Percentiles rank a stretch among this genome's conserved stretches.
These are phyloP conservation scores for Sycophaga agraensis DNA, from an alignment of 1,140 invertebrate species.

Conservation along the genomic window DNA sequence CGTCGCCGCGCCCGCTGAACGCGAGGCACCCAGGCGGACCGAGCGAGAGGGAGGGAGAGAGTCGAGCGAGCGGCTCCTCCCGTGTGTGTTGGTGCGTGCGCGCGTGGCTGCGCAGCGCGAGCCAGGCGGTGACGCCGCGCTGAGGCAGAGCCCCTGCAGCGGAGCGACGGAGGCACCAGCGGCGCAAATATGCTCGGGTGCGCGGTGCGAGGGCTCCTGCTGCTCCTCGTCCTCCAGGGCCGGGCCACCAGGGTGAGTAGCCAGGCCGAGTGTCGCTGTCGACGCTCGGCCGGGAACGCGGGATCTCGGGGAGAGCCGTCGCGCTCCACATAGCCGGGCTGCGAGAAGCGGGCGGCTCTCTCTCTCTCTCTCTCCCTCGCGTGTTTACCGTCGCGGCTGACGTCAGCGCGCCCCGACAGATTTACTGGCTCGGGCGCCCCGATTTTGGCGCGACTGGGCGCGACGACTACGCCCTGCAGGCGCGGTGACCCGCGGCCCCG, in stretches of 20 bases:
- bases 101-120: no score
- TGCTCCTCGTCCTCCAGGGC: neutral
- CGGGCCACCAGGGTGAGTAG: neutral
- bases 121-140: neutral
- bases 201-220: neutral
- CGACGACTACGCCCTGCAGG: neutral
- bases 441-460: no score
- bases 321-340: neutral
- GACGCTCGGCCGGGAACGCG: neutral
- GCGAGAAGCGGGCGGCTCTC: neutral
- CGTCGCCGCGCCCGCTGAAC: no score
- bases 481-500: neutral
- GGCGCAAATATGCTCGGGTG: conserved; percentile 13
- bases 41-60: neutral
- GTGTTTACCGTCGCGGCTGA: conserved; percentile 26
- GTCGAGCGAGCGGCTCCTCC: no score
- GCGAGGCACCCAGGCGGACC: no score
- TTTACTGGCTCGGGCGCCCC: no score
- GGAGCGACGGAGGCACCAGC: no score
- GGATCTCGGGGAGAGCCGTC: neutral
- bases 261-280: neutral
- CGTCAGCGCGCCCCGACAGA: conserved; percentile 36
- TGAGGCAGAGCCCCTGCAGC: neutral
- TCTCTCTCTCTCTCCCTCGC: no score
- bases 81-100: no score